phyloP scores from a whole-genome alignment of 2,888 invertebrate species.

The Polia nebulosa region DNA sequence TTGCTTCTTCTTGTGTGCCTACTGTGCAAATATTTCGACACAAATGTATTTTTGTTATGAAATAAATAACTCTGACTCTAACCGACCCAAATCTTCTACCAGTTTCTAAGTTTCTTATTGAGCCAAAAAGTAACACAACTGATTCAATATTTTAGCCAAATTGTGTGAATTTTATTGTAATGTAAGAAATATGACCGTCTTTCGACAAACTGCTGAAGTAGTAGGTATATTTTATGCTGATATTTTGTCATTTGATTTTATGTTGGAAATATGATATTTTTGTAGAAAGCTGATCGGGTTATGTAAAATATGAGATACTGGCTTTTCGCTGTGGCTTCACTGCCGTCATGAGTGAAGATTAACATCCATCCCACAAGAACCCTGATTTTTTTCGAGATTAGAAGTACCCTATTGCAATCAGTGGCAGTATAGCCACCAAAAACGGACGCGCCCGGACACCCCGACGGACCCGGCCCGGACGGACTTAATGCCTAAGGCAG shows the following conservation, averaged over 20 bases:
- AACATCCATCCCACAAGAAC: no score
- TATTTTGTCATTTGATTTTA: slow-evolving; percentile 29
- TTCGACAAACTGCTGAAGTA: not conserved
- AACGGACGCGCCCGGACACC: no score
- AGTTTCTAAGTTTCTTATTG: not conserved
- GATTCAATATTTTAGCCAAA: not conserved
- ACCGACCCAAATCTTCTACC: not conserved
- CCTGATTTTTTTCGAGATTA: not conserved
- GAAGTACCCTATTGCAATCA: no score
- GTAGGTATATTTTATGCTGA: slow-evolving; percentile 38
- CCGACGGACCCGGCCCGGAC: no score
- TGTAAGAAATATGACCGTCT: slow-evolving; percentile 33
- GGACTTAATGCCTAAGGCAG: no score
- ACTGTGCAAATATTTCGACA: no score
- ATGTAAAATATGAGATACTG: slow-evolving; percentile 2
- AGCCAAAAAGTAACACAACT: not conserved
- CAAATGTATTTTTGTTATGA: no score
- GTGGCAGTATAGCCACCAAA: no score
- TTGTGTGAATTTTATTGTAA: slow-evolving; percentile 3
- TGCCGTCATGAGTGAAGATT: no score
- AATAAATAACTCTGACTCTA: no score
- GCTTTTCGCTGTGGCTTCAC: not conserved
- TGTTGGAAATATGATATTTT: slow-evolving; percentile 26
- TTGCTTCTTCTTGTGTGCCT: no score
- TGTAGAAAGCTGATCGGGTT: slow-evolving; percentile 5